Conservation (phyloP, 2,888 invertebrate genomes). For the Drosophila pseudotalamancana region DNA sequence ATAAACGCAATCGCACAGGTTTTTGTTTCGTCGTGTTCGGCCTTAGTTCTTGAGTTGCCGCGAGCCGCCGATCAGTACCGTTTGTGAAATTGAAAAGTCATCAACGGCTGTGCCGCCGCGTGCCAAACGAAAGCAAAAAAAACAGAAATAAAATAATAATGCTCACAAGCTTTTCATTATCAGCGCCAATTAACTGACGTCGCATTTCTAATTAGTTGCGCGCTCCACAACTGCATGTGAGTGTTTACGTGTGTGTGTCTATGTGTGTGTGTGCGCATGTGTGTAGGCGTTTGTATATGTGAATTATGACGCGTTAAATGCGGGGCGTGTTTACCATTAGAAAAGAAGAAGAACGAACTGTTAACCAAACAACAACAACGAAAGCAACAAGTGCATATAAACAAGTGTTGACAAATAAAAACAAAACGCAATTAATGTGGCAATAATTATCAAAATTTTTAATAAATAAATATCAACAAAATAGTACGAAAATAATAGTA, state of each 20-base stretch:
- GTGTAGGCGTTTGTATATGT: slow-evolving; percentile 17
- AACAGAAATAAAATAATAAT: not conserved
- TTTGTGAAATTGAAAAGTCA: slow-evolving; percentile 75
- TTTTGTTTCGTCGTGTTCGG: slow-evolving; percentile 28
- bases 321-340: slow-evolving; percentile 64
- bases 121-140: slow-evolving; percentile 10
- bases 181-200: slow-evolving; percentile 52
- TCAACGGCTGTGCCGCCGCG: slow-evolving; percentile 40
- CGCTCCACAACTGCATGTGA: not conserved
- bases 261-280: slow-evolving; percentile 3
- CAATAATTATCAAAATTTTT: slow-evolving; percentile 23
- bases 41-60: slow-evolving; percentile 48
- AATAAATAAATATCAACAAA: slow-evolving; percentile 46
- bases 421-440: slow-evolving; percentile 6
- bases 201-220: slow-evolving; percentile 29
- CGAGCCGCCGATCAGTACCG: slow-evolving; percentile 59
- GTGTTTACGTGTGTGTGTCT: not conserved
- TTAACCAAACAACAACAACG: slow-evolving; percentile 18
- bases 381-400: slow-evolving; percentile 29
- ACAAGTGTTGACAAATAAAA: slow-evolving; percentile 13
- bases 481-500: slow-evolving; percentile 30
- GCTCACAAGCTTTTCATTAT: slow-evolving; percentile 27
- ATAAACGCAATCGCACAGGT: slow-evolving; percentile 56
- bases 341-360: slow-evolving; percentile 18
- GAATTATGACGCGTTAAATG: slow-evolving; percentile 60